Base-by-base conservation (phyloP, 2,113 vertebrate genomes). In the Vicugna pacos region DNA sequence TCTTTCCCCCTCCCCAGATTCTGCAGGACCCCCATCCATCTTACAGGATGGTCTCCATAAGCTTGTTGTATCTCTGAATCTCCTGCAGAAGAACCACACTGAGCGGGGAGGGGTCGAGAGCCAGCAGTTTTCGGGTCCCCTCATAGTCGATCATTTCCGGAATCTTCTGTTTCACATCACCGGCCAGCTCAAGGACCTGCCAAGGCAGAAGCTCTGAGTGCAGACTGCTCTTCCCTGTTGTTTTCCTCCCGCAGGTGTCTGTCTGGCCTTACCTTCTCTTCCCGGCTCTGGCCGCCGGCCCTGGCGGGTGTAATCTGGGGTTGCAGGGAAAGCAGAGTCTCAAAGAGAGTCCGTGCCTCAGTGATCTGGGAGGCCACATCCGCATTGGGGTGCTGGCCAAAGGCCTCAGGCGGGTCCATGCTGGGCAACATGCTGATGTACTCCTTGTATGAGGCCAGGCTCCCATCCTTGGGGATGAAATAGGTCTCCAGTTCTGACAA, bases 11-110 rank as follows among this genome's bases (percentile, higher is more conserved):
- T 64, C 52, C 65, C 85, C 52, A 7, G 5, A 0, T 46, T n/a
- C 32, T 6, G 1, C 15, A 73, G 72, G 42, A 46, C 16, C 60
- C 89, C 73, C 67, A 15, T 52, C 1, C 32, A 2, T 92, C 96
- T 96, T 80, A 96, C 97, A 97, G 83, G 65, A 99, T 99, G 86
- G 99, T 99, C 81, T 98, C 87, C 84, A 99, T 98, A 82, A 99
- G 98, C 38, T 97, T 96, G 96, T 99, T 99, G 97, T 99, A 99
- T 98, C 99, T 99, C 97, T 99, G 99, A 93, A 99, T 99, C 99
- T 99, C 99, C 96, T 99, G 99, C 87, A 99, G 98, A 76, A 99
- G 97, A 62, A 99, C 99, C 69, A 99, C 99, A 56, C 99, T 99
- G 60, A 99, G 98, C 0, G 99, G 99, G 17, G 99, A 99, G 1